Percentiles rank a stretch among this genome's conserved stretches.
Conservation (phyloP, 2,888 invertebrate species). For the Drosophila borborema region DNA sequence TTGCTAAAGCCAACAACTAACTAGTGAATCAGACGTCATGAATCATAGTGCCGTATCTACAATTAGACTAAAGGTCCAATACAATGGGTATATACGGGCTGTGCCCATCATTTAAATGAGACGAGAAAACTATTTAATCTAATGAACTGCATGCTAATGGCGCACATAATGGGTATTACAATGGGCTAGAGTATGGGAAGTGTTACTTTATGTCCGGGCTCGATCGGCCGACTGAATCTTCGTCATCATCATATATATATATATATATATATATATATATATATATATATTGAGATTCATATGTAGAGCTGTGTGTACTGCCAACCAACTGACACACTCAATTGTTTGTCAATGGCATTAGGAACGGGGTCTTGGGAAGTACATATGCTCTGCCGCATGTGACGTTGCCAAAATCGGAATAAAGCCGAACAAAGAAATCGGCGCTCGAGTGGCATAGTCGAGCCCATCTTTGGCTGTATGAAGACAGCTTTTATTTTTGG, state of each 20-base stretch:
- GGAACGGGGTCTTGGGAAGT: conserved; percentile 41
- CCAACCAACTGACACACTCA: conserved; percentile 44
- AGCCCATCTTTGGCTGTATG: conserved; percentile 51
- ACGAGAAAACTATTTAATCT: too few relatives aligned
- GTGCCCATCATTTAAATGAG: not conserved
- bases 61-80: not conserved
- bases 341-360: conserved; percentile 39
- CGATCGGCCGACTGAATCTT: not conserved
- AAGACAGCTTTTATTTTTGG: conserved; percentile 73
- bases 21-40: conserved; percentile 20
- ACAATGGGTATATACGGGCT: not conserved
- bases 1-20: too few relatives aligned
- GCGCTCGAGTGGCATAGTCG: conserved; percentile 22
- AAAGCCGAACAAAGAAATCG: not conserved
- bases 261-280: not conserved
- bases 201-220: not conserved
- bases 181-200: not conserved
- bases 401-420: conserved; percentile 43
- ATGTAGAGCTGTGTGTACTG: not conserved
- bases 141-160: not conserved
- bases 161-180: not conserved
- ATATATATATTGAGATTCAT: not conserved
- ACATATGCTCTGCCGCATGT: conserved; percentile 24
- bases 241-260: conserved; percentile 31
- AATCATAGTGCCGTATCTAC: not conserved